phyloP scores from a whole-genome alignment of 2,888 invertebrate species.

The Saturnia pavonia region DNA sequence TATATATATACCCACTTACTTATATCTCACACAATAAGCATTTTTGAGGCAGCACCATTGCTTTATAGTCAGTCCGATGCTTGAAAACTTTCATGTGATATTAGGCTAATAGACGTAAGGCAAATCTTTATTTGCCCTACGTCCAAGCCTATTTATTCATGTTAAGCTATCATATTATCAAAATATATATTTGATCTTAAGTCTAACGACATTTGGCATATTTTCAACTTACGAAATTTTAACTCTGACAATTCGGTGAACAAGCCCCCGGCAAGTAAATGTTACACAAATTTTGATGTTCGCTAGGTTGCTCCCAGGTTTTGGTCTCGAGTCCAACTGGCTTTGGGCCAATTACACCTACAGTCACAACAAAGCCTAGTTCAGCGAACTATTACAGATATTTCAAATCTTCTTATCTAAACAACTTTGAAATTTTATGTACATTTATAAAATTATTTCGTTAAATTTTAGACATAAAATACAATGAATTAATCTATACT shows the following conservation, averaged over 20 bases:
- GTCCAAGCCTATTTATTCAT: no score
- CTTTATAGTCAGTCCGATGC: no score
- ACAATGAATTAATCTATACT: no score
- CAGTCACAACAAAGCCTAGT: neutral
- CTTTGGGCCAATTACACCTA: neutral
- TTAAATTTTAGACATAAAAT: no score
- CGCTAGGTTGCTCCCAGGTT: neutral
- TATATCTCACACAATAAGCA: no score
- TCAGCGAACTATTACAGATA: neutral
- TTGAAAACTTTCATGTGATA: no score
- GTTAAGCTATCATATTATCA: no score
- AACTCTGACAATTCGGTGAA: neutral
- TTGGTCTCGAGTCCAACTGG: neutral
- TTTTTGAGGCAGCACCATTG: no score
- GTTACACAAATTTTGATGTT: conserved; percentile 1
- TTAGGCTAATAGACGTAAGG: no score
- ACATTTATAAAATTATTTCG: no score
- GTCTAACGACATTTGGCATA: neutral
- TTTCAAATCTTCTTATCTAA: neutral
- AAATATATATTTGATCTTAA: neutral
- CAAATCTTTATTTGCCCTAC: no score
- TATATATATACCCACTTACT: no score
- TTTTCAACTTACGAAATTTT: neutral
- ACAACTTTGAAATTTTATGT: neutral
- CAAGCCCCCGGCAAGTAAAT: neutral